Evolutionary conservation across 2,797 vertebrate genomes (phyloP).

Genomic region (Gymnoscopelus microlampas): DNA sequence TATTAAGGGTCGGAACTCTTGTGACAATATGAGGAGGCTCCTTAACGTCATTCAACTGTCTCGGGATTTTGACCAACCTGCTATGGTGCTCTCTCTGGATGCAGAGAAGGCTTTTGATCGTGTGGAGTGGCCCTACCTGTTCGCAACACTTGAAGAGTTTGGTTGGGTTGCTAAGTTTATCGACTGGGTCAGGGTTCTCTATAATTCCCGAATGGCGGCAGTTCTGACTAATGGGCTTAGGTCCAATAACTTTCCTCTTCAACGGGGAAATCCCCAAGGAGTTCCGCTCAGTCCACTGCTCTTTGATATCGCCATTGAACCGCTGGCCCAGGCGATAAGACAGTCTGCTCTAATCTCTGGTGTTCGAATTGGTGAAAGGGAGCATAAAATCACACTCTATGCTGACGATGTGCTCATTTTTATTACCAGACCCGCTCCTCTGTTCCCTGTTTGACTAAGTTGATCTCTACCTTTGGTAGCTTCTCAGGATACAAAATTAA

Average conservation of each 20-base stretch:
- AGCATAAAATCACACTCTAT: not conserved
- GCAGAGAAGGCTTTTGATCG: constrained; percentile 8
- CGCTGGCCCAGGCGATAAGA: constrained; percentile 11
- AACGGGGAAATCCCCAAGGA: constrained; percentile 9
- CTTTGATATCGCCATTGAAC: no score
- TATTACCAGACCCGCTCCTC: not conserved
- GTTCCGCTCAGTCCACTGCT: not conserved
- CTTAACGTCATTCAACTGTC: not conserved
- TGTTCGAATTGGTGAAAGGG: not conserved
- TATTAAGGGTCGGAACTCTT: not conserved
- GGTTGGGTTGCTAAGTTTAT: no score
- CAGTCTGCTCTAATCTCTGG: constrained; percentile 13
- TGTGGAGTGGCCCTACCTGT: constrained; percentile 6
- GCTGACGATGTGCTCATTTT: not conserved
- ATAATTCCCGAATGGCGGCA: constrained; percentile 12
- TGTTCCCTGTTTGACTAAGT: constrained; percentile 5
- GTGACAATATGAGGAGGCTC: not conserved
- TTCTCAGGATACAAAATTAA: constrained; percentile 21
- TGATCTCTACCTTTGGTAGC: constrained; percentile 5
- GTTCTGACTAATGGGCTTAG: constrained; percentile 18
- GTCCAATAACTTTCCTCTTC: constrained; percentile 3
- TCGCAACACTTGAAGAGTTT: not conserved
- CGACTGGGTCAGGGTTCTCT: constrained; percentile 6
- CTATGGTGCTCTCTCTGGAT: constrained; percentile 4
- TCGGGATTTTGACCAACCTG: not conserved